Evolutionary conservation across 37 sponge, comb jelly and placozoan species (phyloP), one percentile per base, ranked within the genome.

Genomic region (Cladorhizidae sp.): DNA sequence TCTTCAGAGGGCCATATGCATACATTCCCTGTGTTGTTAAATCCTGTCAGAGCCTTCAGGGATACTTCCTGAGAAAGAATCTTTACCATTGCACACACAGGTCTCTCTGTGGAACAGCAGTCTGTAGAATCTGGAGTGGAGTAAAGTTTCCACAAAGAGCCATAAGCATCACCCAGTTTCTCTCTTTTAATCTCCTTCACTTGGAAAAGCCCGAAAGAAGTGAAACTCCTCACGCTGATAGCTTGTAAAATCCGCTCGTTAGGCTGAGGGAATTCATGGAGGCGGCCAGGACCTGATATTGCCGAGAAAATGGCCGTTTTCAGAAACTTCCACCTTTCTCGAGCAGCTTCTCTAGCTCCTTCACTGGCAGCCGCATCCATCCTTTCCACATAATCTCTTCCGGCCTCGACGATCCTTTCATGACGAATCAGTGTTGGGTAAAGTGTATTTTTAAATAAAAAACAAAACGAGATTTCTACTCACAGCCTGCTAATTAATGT

Each of bases 1-100:
- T 93, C 90, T 59, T 93, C 90, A 32, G 93, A 78, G 3, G 90
- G 89, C 93, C 93, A 93, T 12, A 93, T 67, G 45, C 93, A 93
- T 32, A 93, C 61, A 64, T 93, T 93, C 18, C 93, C 93, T 26
- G 93, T 93, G 64, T 93, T 93, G 59, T 93, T 89, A 67, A 89
- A 89, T 0, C 93, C 93, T 15, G 67, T 31, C 57, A 91, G 40
- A 26, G 70, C 64, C 17, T 77, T 67, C 17, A 82, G 70, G 1
- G 83, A 88, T 2, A 64, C 0, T 0, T 28, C 63, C 29, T 59
- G 64, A 29, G 74, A 9, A n/a, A 70, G 39, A 37, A 43, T 11
- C n/a, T 39, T 57, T 0, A 81, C 40, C 7, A 71, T 58, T 0
- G 56, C 70, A 51, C 7, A 17, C 40, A 38, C 64, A 7, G 8